These are phyloP conservation scores for Biston betularia DNA, from an alignment of 2,888 invertebrate genomes.

Conservation along the genomic window DNA sequence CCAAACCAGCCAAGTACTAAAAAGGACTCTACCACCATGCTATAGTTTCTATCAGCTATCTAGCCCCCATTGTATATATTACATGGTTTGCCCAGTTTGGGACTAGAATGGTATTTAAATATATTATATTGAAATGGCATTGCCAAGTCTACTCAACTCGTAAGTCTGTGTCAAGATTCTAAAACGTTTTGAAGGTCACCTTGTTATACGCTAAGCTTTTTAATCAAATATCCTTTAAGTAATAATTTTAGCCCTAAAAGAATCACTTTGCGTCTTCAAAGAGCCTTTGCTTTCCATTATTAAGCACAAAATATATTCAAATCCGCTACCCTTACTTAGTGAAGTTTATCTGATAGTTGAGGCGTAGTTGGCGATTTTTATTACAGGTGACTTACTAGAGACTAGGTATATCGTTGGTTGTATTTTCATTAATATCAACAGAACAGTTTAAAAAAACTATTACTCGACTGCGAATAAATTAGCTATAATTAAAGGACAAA, in stretches of 20 bases:
- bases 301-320: conserved; percentile 44
- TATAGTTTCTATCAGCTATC: too few species aligned
- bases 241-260: conserved; percentile 41
- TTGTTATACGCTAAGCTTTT: conserved; percentile 33
- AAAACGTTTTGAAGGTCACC: conserved; percentile 14
- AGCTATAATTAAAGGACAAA: too few species aligned
- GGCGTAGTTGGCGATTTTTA: conserved; percentile 1
- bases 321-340: conserved; percentile 37
- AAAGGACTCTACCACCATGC: too few species aligned
- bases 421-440: too few species aligned
- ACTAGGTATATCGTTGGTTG: not conserved
- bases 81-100: too few species aligned
- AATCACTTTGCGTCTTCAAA: conserved; percentile 38
- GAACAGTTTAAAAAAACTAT: too few species aligned
- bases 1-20: too few species aligned
- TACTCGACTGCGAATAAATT: too few species aligned
- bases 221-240: conserved; percentile 35
- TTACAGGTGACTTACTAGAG: not conserved
- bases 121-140: too few species aligned
- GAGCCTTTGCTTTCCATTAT: conserved; percentile 37
- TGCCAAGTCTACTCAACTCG: not conserved
- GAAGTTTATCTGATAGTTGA: conserved; percentile 25
- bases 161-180: not conserved
- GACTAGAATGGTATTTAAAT: too few species aligned
- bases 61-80: too few species aligned